A percentile compares a stretch with the other conserved stretches of the same genome.
These are phyloP conservation scores for Charanyca ferruginea DNA, from an alignment of 2,888 invertebrate species.

Conservation along the genomic window DNA sequence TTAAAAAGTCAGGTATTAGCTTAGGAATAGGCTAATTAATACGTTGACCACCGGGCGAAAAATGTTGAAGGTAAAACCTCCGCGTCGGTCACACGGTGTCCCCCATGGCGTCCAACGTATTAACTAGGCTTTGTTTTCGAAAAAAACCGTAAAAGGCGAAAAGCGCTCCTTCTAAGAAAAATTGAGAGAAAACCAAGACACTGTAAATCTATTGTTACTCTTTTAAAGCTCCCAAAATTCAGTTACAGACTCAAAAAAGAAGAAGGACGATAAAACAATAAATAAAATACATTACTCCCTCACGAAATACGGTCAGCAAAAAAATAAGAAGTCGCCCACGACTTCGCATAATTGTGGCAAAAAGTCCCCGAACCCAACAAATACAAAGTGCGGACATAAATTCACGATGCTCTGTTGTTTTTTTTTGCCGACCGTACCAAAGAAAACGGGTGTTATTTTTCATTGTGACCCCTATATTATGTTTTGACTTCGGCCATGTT, in stretches of 20 bases:
- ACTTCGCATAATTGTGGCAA: conserved; percentile 46
- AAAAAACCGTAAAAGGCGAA: no score
- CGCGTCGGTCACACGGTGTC: no score
- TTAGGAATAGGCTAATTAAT: no score
- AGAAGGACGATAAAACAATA: conserved; percentile 10
- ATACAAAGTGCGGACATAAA: conserved; percentile 52
- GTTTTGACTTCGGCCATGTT: conserved; percentile 57
- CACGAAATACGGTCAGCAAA: conserved; percentile 26
- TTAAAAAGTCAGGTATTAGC: no score
- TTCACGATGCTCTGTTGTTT: conserved; percentile 32
- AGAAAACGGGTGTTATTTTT: conserved; percentile 52
- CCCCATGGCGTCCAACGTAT: no score
- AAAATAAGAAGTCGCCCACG: conserved; percentile 28
- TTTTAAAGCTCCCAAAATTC: neutral
- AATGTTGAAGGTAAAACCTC: no score
- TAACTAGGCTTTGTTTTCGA: no score
- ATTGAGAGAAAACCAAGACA: no score
- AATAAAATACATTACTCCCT: conserved; percentile 23
- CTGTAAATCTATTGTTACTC: neutral
- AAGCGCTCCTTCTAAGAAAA: no score
- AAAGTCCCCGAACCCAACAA: conserved; percentile 39
- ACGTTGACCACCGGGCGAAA: no score
- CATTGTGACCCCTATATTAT: conserved; percentile 55
- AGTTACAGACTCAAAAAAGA: neutral
- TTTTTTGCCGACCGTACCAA: conserved; percentile 55